These are phyloP conservation scores for Squalus acanthias DNA, from an alignment of 2,797 vertebrate species.

Conservation along the genomic window DNA sequence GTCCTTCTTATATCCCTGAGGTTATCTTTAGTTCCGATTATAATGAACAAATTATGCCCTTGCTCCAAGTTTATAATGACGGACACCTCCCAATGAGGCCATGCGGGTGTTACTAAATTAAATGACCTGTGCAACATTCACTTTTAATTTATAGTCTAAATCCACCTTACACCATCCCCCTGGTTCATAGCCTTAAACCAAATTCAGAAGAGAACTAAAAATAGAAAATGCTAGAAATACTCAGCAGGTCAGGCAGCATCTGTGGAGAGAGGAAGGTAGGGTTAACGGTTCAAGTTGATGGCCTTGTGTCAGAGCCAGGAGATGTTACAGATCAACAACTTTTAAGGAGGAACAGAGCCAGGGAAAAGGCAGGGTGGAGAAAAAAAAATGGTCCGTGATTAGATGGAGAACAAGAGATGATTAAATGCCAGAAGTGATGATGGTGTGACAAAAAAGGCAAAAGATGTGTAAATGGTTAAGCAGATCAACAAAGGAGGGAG, in stretches of 20 bases:
- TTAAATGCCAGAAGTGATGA: neutral
- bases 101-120: neutral
- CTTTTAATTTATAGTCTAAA: neutral
- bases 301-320: neutral
- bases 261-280: neutral
- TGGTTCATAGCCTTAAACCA: too few species aligned
- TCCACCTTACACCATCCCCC: neutral
- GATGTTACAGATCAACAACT: neutral
- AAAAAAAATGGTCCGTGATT: neutral
- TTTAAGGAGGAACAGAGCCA: neutral
- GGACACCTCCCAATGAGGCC: neutral
- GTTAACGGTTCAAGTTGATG: neutral
- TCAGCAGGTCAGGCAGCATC: neutral
- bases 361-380: neutral
- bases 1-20: neutral
- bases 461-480: neutral
- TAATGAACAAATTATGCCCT: neutral
- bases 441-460: neutral
- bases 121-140: neutral
- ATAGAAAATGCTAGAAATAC: neutral
- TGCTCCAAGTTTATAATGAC: neutral
- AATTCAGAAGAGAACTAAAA: neutral
- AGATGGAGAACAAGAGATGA: neutral
- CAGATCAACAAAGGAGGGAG: neutral
- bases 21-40: neutral